A percentile compares a stretch with the other conserved stretches of the same genome.
These are phyloP conservation scores for Drosophila setifemur DNA, from an alignment of 1,140 invertebrate species.

Conservation along the genomic window DNA sequence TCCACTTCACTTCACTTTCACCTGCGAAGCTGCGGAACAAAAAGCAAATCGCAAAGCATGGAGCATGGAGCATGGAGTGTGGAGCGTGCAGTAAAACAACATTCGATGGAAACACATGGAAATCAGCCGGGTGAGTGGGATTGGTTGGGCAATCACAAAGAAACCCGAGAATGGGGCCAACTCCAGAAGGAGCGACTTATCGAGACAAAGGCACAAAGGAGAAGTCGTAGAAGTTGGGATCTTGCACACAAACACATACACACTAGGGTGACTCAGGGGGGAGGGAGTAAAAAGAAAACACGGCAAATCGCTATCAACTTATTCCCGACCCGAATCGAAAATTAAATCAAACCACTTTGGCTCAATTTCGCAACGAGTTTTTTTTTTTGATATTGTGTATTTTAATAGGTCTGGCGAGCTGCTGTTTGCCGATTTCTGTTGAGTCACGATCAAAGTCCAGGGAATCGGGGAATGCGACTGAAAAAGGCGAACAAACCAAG, in stretches of 20 bases:
- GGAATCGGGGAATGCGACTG: conserved; percentile 31
- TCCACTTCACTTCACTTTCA: conserved; percentile 24
- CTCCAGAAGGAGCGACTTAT: conserved; percentile 5
- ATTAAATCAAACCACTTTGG: conserved; percentile 10
- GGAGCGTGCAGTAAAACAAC: conserved; percentile 8
- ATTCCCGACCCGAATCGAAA: not conserved
- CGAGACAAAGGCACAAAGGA: conserved; percentile 32
- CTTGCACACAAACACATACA: not conserved
- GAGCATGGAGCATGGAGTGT: no score
- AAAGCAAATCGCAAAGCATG: conserved; percentile 9
- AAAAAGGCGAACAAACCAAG: conserved; percentile 15
- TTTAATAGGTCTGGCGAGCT: conserved; percentile 32
- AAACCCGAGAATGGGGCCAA: conserved; percentile 31
- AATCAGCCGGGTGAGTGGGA: not conserved
- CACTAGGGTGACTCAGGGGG: no score
- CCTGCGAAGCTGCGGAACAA: conserved; percentile 32
- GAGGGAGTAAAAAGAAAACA: no score
- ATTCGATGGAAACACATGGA: conserved; percentile 22
- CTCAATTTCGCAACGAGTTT: conserved; percentile 34
- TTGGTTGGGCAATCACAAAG: conserved; percentile 7
- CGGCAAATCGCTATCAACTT: no score
- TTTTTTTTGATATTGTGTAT: conserved; percentile 27
- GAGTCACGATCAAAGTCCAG: conserved; percentile 76
- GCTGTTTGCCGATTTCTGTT: conserved; percentile 57
- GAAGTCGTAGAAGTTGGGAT: conserved; percentile 1